Evolutionary conservation across 1,140 invertebrate species (phyloP).

Genomic region (Hypsibius dujardini): DNA sequence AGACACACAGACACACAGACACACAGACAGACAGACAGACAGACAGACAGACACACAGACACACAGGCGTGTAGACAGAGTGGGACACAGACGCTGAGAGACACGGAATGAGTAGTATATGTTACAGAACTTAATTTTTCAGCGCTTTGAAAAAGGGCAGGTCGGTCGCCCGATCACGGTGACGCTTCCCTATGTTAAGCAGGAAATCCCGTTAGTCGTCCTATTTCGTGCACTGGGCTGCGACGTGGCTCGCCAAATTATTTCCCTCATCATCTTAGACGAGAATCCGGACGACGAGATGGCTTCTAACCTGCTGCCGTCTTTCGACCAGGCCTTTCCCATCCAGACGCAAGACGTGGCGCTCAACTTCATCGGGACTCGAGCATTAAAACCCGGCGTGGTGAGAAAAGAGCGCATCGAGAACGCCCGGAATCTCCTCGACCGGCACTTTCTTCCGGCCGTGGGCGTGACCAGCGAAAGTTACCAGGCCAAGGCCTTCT

Average conservation of each 20-base stretch:
- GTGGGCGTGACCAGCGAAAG: neutral
- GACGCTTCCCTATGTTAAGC: slow-evolving; percentile 10
- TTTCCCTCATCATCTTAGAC: neutral
- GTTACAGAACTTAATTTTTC: neutral
- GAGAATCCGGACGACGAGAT: slow-evolving; percentile 12
- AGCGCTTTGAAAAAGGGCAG: neutral
- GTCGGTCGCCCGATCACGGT: neutral
- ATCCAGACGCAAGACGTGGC: slow-evolving; percentile 11
- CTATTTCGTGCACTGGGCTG: slow-evolving; percentile 16
- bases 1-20: too few relatives aligned
- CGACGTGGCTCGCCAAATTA: neutral
- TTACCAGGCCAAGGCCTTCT: neutral
- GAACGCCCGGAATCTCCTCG: slow-evolving; percentile 2
- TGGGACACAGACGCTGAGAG: neutral
- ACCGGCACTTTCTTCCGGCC: slow-evolving; percentile 1
- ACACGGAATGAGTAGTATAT: neutral
- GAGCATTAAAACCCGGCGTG: slow-evolving; percentile 2
- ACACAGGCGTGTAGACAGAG: neutral
- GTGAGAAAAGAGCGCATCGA: neutral
- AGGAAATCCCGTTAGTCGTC: slow-evolving; percentile 11
- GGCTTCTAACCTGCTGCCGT: neutral
- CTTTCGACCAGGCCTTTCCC: neutral
- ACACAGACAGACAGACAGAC: too few relatives aligned
- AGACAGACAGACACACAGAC: neutral
- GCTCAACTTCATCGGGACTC: slow-evolving; percentile 14